Evolutionary conservation across 2,888 invertebrate species (phyloP).

Genomic region (Sycophila texana): DNA sequence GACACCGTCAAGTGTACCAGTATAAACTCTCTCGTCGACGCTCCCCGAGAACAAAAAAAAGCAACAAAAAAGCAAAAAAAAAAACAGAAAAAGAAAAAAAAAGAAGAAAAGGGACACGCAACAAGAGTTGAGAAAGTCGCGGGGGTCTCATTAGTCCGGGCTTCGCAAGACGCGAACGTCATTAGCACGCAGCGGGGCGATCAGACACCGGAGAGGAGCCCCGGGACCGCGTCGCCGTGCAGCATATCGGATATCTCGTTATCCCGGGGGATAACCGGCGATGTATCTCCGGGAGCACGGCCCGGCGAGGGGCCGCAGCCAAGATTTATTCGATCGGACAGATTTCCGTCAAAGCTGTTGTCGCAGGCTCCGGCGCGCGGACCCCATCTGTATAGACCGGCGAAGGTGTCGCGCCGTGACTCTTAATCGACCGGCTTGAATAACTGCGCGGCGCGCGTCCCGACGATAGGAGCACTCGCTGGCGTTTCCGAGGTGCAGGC

Average conservation of each 20-base stretch:
- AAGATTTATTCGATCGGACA: conserved; percentile 29
- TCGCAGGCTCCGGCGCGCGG: neutral
- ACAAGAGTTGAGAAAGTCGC: neutral
- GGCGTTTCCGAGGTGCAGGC: no score
- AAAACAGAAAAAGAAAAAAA: no score
- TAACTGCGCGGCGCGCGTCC: neutral
- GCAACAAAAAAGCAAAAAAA: neutral
- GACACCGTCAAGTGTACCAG: no score
- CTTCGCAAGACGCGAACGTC: neutral
- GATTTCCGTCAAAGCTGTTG: conserved; percentile 2
- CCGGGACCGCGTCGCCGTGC: neutral
- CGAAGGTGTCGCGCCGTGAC: neutral
- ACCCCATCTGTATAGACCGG: no score
- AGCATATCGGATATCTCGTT: conserved; percentile 46
- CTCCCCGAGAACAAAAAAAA: neutral
- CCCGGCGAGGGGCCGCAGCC: no score
- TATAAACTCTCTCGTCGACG: neutral
- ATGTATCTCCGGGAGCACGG: conserved; percentile 17
- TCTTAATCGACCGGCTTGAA: neutral
- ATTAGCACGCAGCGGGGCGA: conserved; percentile 22
- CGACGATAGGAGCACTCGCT: neutral
- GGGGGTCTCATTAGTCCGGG: conserved; percentile 14
- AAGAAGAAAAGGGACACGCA: no score
- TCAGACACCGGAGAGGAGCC: conserved; percentile 21
- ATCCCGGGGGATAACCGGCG: conserved; percentile 25